A percentile compares a stretch with the other conserved stretches of the same genome.
Conservation (phyloP, 2,113 vertebrate species). For the Ariopsis seemanni region DNA sequence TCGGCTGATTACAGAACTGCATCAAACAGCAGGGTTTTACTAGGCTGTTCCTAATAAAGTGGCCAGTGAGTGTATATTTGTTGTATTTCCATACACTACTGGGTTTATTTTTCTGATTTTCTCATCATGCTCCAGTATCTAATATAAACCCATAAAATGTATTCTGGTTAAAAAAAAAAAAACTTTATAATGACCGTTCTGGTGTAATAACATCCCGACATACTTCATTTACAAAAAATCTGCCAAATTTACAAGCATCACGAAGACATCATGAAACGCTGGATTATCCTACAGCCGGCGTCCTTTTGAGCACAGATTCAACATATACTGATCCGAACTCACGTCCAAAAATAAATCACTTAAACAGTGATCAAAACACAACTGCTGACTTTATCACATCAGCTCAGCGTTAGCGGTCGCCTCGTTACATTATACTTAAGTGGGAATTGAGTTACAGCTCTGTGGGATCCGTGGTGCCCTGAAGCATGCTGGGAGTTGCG, state of each 20-base stretch:
- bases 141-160: background rate
- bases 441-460: background rate
- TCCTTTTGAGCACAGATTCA: background rate
- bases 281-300: background rate
- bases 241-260: background rate
- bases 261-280: background rate
- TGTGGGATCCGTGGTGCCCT: background rate
- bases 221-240: background rate
- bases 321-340: background rate
- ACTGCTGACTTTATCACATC: background rate
- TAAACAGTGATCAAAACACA: background rate
- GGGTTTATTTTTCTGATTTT: too few relatives aligned
- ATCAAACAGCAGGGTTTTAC: too few relatives aligned
- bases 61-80: too few relatives aligned
- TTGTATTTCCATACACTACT: too few relatives aligned
- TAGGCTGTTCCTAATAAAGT: too few relatives aligned
- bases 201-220: background rate
- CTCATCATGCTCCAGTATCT: too few relatives aligned
- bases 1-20: too few relatives aligned
- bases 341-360: background rate
- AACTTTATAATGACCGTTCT: background rate
- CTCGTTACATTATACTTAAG: background rate
- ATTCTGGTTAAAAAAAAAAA: background rate
- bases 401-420: background rate
- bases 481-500: slow-evolving; percentile 48